Base-by-base conservation (phyloP, 2,113 vertebrate species). In the Synchiropus splendidus region DNA sequence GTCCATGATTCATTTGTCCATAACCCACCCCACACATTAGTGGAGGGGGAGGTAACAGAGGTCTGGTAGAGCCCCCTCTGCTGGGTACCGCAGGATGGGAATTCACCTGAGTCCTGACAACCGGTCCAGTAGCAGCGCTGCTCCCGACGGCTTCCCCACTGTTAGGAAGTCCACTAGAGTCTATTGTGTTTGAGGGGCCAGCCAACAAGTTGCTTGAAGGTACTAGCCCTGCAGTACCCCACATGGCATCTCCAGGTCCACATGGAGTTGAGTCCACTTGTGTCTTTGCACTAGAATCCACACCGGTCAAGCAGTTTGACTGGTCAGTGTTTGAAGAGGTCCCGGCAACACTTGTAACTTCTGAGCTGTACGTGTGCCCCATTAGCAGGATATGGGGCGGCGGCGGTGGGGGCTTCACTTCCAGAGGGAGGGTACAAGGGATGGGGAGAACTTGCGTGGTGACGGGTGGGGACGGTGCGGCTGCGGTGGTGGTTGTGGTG, bases 321-420 rank as follows among this genome's bases (percentile, higher is more conserved):
- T 74, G 75, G 21, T 27, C 32, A 30, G 53, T 42, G 10, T 74
- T 50, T 1, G 70, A 18, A 58, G 79, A 56, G 21, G 41, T 61
- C 39, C 58, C 73, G 12, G 64, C 44, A 34, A 47, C 31, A 16
- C 59, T 74, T 31, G 52, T 62, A 2, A 39, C 9, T 30, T 76
- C 68, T 0, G 70, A 67, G 34, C 58, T 48, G 6, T 79, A 83
- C 0, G 62, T 46, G 44, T 70, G 74, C 36, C 75, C 77, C 6
- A 77, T 61, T 67, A 71, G 62, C 78, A 79, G 79, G 45, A 83
- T 70, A 48, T 78, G 76, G 58, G 76, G 80, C 4, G 80, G 78
- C 27, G 78, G 80, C 1, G n/a, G n/a, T n/a, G 78, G 80, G 15
- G 80, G 72, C 55, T 78, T 83, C 31, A 81, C 78, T 50, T 70